These are phyloP conservation scores for Galbula dea DNA, from an alignment of 2,113 vertebrate genomes.

Conservation along the genomic window DNA sequence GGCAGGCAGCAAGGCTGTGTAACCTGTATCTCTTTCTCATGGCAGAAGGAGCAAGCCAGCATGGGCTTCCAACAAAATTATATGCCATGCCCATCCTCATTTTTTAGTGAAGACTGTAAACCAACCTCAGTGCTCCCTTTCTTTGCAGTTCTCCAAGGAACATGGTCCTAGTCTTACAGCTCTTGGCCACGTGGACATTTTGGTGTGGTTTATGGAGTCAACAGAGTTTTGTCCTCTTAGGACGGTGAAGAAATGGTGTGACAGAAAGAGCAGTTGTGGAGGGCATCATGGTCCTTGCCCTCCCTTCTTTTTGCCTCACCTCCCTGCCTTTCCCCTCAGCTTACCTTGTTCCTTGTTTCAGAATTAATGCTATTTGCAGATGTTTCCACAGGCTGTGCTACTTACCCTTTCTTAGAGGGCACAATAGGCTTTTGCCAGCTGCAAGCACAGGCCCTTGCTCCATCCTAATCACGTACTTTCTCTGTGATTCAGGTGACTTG, in stretches of 20 bases:
- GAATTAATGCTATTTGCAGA: background rate
- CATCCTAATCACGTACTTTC: background rate
- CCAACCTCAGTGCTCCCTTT: accelerated
- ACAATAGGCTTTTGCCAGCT: background rate
- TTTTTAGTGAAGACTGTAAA: background rate
- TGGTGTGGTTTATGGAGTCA: background rate
- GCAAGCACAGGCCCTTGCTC: background rate
- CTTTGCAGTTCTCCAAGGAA: background rate
- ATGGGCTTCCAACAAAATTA: background rate
- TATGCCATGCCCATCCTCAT: background rate
- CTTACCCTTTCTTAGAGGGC: background rate
- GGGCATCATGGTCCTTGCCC: background rate
- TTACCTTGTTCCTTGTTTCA: background rate
- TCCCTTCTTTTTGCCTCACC: background rate
- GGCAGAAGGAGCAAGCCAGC: background rate
- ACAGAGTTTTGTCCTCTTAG: background rate
- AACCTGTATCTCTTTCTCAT: background rate
- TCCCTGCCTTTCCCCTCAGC: background rate
- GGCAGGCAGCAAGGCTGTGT: background rate
- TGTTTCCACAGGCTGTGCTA: background rate
- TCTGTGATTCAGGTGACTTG: background rate
- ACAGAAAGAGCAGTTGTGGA: background rate
- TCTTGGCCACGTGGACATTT: background rate
- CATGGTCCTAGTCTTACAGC: background rate
- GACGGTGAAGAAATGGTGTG: background rate